These are phyloP conservation scores for Adineta ricciae DNA, from an alignment of 2,888 invertebrate species.

Conservation along the genomic window DNA sequence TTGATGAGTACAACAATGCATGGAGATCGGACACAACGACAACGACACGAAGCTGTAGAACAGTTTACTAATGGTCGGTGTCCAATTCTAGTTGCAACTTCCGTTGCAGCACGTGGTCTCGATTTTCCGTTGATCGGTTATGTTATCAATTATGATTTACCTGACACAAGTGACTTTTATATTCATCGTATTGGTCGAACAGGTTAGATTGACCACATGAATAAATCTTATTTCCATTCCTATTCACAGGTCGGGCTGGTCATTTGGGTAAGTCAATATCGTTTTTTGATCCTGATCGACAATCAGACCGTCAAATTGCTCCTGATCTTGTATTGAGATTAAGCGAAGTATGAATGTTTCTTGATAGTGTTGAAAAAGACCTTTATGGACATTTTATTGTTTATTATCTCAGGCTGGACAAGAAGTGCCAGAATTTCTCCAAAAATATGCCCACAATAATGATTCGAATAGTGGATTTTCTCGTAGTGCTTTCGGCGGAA, in stretches of 20 bases:
- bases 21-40: constrained; percentile 60
- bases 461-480: neutral
- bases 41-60: constrained; percentile 62
- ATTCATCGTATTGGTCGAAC: constrained; percentile 35
- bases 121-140: constrained; percentile 62
- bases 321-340: constrained; percentile 21
- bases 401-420: constrained; percentile 18
- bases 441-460: neutral
- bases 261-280: constrained; percentile 33
- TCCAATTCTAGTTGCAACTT: constrained; percentile 79
- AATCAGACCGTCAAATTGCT: constrained; percentile 25
- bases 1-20: constrained; percentile 58
- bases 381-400: neutral
- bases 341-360: neutral
- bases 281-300: constrained; percentile 30
- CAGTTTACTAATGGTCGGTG: constrained; percentile 66
- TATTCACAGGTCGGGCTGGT: constrained; percentile 24
- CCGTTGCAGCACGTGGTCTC: constrained; percentile 82
- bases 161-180: constrained; percentile 95
- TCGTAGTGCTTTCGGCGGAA: neutral
- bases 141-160: constrained; percentile 98
- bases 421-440: constrained; percentile 29
- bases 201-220: neutral
- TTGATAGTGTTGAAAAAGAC: neutral
- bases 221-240: neutral